Evolutionary conservation across 2,113 vertebrate species (phyloP), one percentile per base, ranked within the genome.

Genomic region (Trichechus manatus): DNA sequence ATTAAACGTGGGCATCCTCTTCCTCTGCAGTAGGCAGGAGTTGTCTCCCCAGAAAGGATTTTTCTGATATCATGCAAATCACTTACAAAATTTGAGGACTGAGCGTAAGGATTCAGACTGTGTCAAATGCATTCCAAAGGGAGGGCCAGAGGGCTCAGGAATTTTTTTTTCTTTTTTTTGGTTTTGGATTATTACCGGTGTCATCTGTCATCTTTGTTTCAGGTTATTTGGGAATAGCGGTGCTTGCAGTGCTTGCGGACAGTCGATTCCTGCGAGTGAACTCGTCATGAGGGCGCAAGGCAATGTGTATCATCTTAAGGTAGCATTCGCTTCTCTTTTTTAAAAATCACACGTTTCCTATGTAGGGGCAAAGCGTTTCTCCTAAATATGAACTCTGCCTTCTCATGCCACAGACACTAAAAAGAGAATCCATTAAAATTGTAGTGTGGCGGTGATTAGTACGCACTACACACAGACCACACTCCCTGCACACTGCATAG

Each of bases 261-360:
- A 99, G 99, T 99, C 99, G 85, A 99, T 99, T 97, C 99, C 99
- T 97, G 99, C 99, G 95, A 99, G 99, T 5, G 99, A 99, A 98
- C 99, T 99, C 98, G 99, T 99, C 98, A 99, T 99, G 99, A 99
- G 99, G 98, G 99, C 99, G 70, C 99, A 99, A 98, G 99, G 99
- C 98, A 99, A 99, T 53, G 99, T 99, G 97, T 99, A 99, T 99
- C 99, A 99, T 99, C 99, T 99, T 98, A 99, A 99, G 99, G 99
- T 99, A 99, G 98, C 97, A 33, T 39, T 0, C 86, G 88, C 9
- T 77, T 27, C 87, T 91, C 79, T 42, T 50, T 95, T 82, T 53
- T 50, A 93, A 72, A 91, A 56, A 78, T 47, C n/a, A 1, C 36
- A 4, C 47, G 29, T n/a, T 87, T 75, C 72, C 77, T 31, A 2